Evolutionary conservation across 2,888 invertebrate genomes (phyloP).

Genomic region (Stratiomys singularior): DNA sequence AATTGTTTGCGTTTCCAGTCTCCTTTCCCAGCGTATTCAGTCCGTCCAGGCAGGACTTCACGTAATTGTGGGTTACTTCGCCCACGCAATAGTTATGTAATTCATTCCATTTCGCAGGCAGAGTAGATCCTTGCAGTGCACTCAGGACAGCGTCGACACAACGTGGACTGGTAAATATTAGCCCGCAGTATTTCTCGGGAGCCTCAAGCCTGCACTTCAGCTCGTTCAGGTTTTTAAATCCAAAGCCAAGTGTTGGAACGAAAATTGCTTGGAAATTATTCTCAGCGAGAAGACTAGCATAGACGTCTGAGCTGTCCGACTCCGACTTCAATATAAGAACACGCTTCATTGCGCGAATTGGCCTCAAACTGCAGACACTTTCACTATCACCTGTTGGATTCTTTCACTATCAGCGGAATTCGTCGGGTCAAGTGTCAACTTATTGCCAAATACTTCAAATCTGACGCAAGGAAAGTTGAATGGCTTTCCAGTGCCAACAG

Average conservation of each 20-base stretch:
- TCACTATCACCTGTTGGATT: conserved; percentile 23
- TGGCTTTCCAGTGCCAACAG: too few species aligned
- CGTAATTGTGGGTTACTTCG: conserved; percentile 67
- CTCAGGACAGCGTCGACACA: conserved; percentile 67
- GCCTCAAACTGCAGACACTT: background rate
- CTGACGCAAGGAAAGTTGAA: too few species aligned
- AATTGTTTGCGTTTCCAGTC: conserved; percentile 68
- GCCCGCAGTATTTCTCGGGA: conserved; percentile 66
- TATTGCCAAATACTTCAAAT: background rate
- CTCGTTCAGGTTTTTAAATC: conserved; percentile 66
- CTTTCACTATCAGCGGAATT: background rate
- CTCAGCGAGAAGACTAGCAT: conserved; percentile 64
- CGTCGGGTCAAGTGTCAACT: conserved; percentile 8
- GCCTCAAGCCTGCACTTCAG: conserved; percentile 65
- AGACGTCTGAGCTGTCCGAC: conserved; percentile 66
- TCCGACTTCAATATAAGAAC: conserved; percentile 65
- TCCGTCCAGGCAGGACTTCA: conserved; percentile 64
- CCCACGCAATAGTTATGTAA: conserved; percentile 69
- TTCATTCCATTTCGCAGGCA: conserved; percentile 64
- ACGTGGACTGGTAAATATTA: conserved; percentile 70
- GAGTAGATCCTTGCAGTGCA: conserved; percentile 63
- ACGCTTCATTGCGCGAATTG: conserved; percentile 53
- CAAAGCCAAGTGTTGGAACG: conserved; percentile 68
- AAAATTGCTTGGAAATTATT: conserved; percentile 66
- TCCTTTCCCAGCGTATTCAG: conserved; percentile 68